Conservation (phyloP, 1,140 invertebrate species). For the Heliconius melpomene region DNA sequence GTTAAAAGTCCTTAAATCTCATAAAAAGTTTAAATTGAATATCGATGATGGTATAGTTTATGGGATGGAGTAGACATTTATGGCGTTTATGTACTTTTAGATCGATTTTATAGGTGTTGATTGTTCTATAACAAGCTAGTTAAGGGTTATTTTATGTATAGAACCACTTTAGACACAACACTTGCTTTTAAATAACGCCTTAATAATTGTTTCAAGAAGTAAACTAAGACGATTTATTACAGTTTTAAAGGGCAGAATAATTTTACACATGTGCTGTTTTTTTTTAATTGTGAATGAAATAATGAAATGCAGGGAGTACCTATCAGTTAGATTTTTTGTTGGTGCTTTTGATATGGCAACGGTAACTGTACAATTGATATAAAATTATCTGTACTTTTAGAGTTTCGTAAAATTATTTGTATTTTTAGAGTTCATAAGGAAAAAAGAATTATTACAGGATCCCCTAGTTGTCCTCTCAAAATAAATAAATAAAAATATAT, state of each 20-base stretch:
- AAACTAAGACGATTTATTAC: neutral
- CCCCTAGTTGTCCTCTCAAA: too few relatives aligned
- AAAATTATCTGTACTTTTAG: too few relatives aligned
- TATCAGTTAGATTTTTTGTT: neutral
- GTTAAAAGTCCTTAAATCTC: neutral
- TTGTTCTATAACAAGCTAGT: neutral
- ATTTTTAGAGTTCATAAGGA: too few relatives aligned
- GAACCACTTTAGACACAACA: neutral
- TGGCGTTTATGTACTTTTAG: neutral
- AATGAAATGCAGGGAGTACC: neutral
- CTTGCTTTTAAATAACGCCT: neutral
- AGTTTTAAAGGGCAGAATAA: conserved; percentile 3
- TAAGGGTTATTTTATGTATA: neutral
- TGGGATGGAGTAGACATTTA: neutral
- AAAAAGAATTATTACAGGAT: too few relatives aligned
- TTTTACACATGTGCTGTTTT: neutral
- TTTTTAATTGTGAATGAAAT: neutral
- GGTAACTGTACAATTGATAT: too few relatives aligned
- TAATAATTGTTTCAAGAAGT: neutral
- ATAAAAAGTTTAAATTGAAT: conserved; percentile 10
- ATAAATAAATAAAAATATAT: too few relatives aligned
- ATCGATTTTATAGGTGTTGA: conserved; percentile 12
- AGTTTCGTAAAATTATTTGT: too few relatives aligned
- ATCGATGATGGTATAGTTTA: neutral
- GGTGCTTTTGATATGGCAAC: too few relatives aligned